Evolutionary conservation across 2,888 invertebrate species (phyloP).

Genomic region (Schizaphis graminum): DNA sequence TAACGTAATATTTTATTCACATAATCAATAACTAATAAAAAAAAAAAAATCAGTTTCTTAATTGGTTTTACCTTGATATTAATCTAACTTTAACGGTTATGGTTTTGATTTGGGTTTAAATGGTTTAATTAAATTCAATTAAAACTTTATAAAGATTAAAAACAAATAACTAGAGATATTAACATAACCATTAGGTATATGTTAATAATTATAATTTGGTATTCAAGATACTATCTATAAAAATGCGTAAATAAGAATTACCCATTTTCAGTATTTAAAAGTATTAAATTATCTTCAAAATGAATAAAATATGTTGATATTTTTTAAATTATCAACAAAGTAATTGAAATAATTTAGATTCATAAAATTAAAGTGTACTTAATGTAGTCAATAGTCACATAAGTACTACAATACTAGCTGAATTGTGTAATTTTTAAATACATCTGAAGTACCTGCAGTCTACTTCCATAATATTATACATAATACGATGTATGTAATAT

Average conservation of each 20-base stretch:
- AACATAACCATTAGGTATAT: background rate
- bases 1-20: background rate
- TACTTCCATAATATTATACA: background rate
- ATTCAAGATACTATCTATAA: background rate
- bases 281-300: background rate
- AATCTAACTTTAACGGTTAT: background rate
- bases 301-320: background rate
- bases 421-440: background rate
- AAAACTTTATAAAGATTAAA: background rate
- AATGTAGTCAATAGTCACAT: background rate
- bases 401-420: background rate
- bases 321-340: background rate
- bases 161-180: background rate
- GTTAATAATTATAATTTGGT: background rate
- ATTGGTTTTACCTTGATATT: background rate
- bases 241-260: background rate
- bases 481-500: background rate
- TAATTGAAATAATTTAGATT: background rate
- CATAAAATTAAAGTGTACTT: background rate
- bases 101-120: background rate
- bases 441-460: background rate
- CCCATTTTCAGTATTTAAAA: background rate
- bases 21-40: background rate
- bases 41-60: background rate
- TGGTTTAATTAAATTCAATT: too few relatives aligned